Percentiles rank a stretch among this genome's conserved stretches.
Conservation (phyloP, 2,888 invertebrate species). For the Lingula anatina region DNA sequence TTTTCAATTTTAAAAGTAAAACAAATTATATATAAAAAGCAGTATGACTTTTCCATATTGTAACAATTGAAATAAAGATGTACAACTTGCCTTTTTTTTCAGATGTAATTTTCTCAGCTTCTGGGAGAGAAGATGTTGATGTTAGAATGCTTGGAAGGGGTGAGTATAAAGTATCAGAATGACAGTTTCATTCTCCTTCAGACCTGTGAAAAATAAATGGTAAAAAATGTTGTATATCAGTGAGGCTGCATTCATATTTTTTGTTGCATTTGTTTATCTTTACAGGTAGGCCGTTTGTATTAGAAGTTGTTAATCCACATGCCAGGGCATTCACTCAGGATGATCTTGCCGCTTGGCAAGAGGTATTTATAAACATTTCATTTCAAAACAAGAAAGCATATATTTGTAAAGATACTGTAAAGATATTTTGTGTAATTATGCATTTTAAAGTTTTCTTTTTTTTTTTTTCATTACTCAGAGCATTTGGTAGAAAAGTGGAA, state of each 20-base stretch:
- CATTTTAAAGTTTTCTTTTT: no score
- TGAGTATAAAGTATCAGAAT: constrained; percentile 8
- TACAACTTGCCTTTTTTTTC: constrained; percentile 17
- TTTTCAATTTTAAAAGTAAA: no score
- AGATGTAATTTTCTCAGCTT: constrained; percentile 76
- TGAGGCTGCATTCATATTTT: background rate
- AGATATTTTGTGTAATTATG: no score
- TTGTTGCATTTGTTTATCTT: constrained; percentile 3
- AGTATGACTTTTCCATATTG: no score
- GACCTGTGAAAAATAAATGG: background rate
- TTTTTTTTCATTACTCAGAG: no score
- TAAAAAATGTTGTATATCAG: background rate
- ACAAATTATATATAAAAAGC: no score
- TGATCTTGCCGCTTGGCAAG: constrained; percentile 59
- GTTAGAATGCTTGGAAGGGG: constrained; percentile 72
- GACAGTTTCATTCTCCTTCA: background rate
- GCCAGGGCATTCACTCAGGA: constrained; percentile 52
- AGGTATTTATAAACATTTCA: no score
- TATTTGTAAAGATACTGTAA: no score
- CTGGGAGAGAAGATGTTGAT: constrained; percentile 96
- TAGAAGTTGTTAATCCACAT: constrained; percentile 69
- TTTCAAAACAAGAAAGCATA: no score
- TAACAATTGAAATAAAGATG: no score
- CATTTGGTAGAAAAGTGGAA: no score
- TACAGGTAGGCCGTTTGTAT: constrained; percentile 81